Evolutionary conservation across 2,888 invertebrate genomes (phyloP).

Genomic region (Dusona sp.): DNA sequence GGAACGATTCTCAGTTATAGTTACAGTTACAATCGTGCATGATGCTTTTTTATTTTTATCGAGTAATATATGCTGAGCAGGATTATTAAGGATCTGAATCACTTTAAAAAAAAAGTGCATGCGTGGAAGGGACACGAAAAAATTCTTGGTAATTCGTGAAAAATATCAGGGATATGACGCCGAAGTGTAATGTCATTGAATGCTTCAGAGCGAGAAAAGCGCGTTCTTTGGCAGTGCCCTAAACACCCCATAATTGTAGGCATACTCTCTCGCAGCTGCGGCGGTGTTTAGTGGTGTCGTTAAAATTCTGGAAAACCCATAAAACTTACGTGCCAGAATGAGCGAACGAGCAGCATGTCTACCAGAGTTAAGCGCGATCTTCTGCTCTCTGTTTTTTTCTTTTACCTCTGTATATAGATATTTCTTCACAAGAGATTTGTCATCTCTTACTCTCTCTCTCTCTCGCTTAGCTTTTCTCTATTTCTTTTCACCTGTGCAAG

Average conservation of each 20-base stretch:
- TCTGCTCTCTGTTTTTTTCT: constrained; percentile 14
- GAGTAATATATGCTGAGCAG: no score
- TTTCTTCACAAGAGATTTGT: constrained; percentile 26
- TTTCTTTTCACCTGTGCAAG: constrained; percentile 40
- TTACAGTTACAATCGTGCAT: no score
- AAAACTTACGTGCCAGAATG: constrained; percentile 75
- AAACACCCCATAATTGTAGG: constrained; percentile 76
- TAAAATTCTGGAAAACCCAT: constrained; percentile 84
- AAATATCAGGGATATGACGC: constrained; percentile 18
- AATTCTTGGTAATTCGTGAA: background rate
- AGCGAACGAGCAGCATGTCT: constrained; percentile 26
- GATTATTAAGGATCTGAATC: no score
- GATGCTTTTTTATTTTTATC: no score
- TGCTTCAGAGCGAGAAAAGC: constrained; percentile 65
- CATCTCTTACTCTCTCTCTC: constrained; percentile 26
- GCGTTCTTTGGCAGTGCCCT: constrained; percentile 64
- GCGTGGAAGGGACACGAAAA: background rate
- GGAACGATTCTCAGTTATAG: no score
- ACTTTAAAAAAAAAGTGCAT: no score
- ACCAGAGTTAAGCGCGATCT: constrained; percentile 45
- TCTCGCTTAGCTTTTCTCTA: constrained; percentile 5
- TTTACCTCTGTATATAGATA: constrained; percentile 16
- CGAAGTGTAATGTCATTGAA: constrained; percentile 45
- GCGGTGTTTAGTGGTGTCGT: constrained; percentile 80
- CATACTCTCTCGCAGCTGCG: constrained; percentile 38